Base-by-base conservation (phyloP, 2,797 vertebrate species). In the Rhadinocentrus ornatus region DNA sequence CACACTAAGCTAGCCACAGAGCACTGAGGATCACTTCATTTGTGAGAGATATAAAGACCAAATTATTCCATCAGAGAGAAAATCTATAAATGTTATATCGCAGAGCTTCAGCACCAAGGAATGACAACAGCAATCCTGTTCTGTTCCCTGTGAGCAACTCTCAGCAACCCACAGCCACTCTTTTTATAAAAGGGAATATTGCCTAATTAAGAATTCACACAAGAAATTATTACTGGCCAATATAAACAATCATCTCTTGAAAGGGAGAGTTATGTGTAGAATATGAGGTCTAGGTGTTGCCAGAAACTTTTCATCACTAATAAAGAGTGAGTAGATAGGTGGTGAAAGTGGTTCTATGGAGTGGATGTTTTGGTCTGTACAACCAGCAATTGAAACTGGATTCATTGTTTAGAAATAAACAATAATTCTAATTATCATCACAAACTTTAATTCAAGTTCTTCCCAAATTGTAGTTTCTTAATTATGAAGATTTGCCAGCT, bases 51-150 rank as follows among this genome's bases (percentile, higher is more conserved):
- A 93, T 93, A 93, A 92, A 93, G 89, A 91, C 88, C 90, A 92
- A 92, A 93, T 94, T 93, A 93, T 91, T 88, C 90, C 91, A 91
- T 93, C 90, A 92, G 92, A 92, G 85, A 83, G 91, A 93, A 94
- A 93, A 93, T 94, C 92, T 93, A 93, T 93, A 93, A 93, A 91
- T 91, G 92, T 91, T 92, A 93, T 92, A 90, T 89, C 86, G 78
- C 76, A 62, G 86, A 64, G 75, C 88, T 88, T 86, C 84, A 68
- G 85, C 83, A 71, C 84, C 79, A 83, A 88, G 87, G 81, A 88
- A 85, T 86, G 86, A 92, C 90, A 91, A 90, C 86, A 87, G 86
- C 60, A 66, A 78, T 26, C 74, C 83, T 85, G 89, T 85, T 89
- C 84, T 81, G 83, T 88, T 91, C 88, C 77, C 83, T 68, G 60